These are phyloP conservation scores for Onychostoma macrolepis DNA, from an alignment of 2,113 vertebrate genomes.

Conservation along the genomic window DNA sequence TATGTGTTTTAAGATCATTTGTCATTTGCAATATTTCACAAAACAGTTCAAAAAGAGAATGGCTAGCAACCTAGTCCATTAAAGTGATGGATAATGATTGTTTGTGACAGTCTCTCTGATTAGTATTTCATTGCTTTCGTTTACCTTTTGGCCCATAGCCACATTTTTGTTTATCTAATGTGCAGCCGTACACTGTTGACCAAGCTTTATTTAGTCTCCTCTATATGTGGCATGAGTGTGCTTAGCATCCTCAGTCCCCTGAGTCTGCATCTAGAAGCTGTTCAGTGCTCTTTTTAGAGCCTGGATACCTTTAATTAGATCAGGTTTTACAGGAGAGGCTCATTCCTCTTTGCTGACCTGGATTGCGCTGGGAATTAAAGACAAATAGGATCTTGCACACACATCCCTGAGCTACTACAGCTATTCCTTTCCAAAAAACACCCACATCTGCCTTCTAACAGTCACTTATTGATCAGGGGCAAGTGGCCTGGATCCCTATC, in stretches of 20 bases:
- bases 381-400: constrained; percentile 54
- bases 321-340: constrained; percentile 74
- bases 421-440: not conserved
- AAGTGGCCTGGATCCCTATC: constrained; percentile 42
- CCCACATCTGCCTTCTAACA: constrained; percentile 56
- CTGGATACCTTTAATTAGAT: constrained; percentile 76
- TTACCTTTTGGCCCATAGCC: not conserved
- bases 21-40: not conserved
- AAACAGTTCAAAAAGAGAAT: not conserved
- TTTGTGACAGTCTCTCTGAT: not conserved
- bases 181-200: not conserved
- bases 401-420: not conserved
- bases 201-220: constrained; percentile 51
- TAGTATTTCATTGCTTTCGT: not conserved
- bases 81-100: not conserved
- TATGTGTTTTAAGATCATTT: not conserved
- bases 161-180: constrained; percentile 30
- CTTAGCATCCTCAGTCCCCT: constrained; percentile 67
- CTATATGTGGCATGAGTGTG: constrained; percentile 59
- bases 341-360: constrained; percentile 77
- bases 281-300: constrained; percentile 62
- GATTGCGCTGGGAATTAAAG: constrained; percentile 72
- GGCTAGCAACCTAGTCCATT: not conserved
- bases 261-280: constrained; percentile 72
- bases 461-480: constrained; percentile 68